Percentiles rank a stretch among this genome's conserved stretches.
Conservation (phyloP, 2,797 vertebrate species). For the Tolypeutes matacus region DNA sequence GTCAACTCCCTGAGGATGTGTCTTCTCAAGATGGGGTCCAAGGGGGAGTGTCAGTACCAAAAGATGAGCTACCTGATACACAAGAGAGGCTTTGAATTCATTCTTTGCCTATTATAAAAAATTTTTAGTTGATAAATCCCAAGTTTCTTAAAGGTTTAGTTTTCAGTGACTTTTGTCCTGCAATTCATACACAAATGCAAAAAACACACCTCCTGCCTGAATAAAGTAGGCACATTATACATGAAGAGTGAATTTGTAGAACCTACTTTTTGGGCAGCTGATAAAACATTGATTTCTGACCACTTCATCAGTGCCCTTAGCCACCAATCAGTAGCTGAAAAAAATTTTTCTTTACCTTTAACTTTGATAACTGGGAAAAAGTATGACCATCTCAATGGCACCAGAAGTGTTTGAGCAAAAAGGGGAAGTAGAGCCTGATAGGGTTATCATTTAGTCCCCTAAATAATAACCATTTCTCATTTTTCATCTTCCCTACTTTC, state of each 20-base stretch:
- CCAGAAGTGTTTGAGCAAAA: background rate
- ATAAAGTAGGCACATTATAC: background rate
- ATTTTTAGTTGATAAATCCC: background rate
- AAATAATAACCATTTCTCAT: background rate
- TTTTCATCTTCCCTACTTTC: conserved; percentile 11
- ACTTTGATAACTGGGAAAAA: background rate
- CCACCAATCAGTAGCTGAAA: background rate
- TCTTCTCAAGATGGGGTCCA: background rate
- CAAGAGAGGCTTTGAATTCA: background rate
- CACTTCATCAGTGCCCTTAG: background rate
- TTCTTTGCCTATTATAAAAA: background rate
- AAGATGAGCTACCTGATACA: background rate
- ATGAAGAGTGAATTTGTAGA: background rate
- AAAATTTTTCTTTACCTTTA: background rate
- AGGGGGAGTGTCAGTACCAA: background rate
- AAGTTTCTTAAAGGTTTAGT: background rate
- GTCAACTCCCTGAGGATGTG: background rate
- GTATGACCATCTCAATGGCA: background rate
- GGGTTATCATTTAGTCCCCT: background rate
- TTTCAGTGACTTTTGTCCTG: conserved; percentile 11
- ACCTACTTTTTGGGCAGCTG: background rate
- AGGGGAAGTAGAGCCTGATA: background rate
- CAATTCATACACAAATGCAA: background rate
- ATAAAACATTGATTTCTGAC: background rate
- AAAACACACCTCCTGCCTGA: background rate